Evolutionary conservation across 2,113 vertebrate genomes (phyloP), one percentile per base, ranked within the genome.

Genomic region (Agelaius tricolor): DNA sequence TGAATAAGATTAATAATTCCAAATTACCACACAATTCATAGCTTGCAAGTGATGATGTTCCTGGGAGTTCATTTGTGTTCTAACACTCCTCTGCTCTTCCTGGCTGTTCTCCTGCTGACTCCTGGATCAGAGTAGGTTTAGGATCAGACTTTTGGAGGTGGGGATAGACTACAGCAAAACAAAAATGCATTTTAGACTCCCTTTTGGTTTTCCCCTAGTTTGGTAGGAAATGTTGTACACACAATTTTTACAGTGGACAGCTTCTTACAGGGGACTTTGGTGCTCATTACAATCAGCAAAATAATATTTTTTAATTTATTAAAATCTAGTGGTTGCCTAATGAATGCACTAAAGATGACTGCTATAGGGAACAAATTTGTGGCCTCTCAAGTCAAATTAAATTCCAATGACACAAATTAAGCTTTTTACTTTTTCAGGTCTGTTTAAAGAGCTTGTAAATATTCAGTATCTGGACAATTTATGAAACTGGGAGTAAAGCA

Each of bases 11-110:
- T 5, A 79, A 44, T 73, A 54, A 66, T 90, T 69, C 54, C 27
- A 54, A 69, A 10, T 47, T 28, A 39, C 4, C 28, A 51, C 21
- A 51, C 11, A 19, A 16, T 49, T 74, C 39, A 37, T 65, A 65
- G n/a, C n/a, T n/a, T n/a, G n/a, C n/a, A n/a, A n/a, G 33, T 33
- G 27, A 19, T 30, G 54, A 14, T 39, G 14, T n/a, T 79, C 14
- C 54, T 77, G 21, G 14, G 15, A 41, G 18, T 43, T 69, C 5
- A 23, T 51, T 59, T 61, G 13, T 59, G 23, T 30, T 65, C 1
- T 6, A 33, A 35, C 0, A 0, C 10, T 73, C 35, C 16, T 72
- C 15, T 74, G 15, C 66, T 74, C 54, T 55, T 8, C 10, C n/a
- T 69, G 76, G 11, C 30, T 90, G 55, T 35, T 66, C 10, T 75